These are phyloP conservation scores for Cephus spinipes DNA, from an alignment of 2,888 invertebrate genomes.

Conservation along the genomic window DNA sequence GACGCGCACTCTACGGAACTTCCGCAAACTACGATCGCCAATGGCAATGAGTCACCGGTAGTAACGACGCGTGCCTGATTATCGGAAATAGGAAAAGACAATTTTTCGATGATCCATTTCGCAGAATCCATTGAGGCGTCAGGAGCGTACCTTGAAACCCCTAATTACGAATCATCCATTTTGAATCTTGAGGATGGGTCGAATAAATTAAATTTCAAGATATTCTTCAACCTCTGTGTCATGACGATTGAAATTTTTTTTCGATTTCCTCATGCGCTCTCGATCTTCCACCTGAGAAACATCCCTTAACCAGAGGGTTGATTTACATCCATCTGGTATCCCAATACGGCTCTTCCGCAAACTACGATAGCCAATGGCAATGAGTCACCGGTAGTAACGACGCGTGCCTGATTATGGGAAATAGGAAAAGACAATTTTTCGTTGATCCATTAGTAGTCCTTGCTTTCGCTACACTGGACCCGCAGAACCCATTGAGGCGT, in stretches of 20 bases:
- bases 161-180: neutral
- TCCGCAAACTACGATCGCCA: slow-evolving; percentile 13
- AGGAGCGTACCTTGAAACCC: neutral
- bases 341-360: no score
- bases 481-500: neutral
- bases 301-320: neutral
- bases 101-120: slow-evolving; percentile 16
- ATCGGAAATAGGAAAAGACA: slow-evolving; percentile 31
- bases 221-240: no score
- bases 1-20: slow-evolving; percentile 21
- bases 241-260: neutral
- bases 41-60: slow-evolving; percentile 39
- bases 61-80: slow-evolving; percentile 53
- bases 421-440: no score
- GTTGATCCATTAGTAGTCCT: no score
- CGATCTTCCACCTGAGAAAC: neutral
- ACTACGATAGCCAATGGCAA: no score
- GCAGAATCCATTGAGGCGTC: neutral
- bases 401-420: no score
- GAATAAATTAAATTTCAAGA: neutral
- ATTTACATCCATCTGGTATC: neutral
- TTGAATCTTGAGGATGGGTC: neutral
- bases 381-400: no score
- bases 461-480: no score
- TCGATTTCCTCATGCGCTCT: neutral